Evolutionary conservation across 2,797 vertebrate genomes (phyloP).

Genomic region (Rhinichthys osculus): DNA sequence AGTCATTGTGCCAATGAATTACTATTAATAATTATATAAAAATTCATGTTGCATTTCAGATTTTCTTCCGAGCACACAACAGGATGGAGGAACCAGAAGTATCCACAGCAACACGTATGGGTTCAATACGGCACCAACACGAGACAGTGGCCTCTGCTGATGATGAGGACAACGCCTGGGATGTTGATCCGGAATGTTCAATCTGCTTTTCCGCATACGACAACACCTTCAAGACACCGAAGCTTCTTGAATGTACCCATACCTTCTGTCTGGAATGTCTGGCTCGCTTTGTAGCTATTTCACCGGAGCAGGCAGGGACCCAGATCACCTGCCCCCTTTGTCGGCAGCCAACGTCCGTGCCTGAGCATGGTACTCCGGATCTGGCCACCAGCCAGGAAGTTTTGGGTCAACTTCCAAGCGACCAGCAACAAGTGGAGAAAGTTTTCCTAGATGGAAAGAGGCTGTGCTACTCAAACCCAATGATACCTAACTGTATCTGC

Average conservation of each 20-base stretch:
- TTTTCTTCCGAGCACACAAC: slow-evolving; percentile 10
- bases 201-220: slow-evolving; percentile 86
- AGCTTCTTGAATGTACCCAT: slow-evolving; percentile 81
- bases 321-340: slow-evolving; percentile 84
- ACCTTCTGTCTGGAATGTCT: slow-evolving; percentile 87
- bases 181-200: slow-evolving; percentile 79
- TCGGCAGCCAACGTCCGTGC: slow-evolving; percentile 79
- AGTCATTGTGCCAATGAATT: not conserved
- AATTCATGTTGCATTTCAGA: slow-evolving; percentile 13
- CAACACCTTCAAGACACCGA: slow-evolving; percentile 86
- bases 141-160: slow-evolving; percentile 5
- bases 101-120: not conserved
- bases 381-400: slow-evolving; percentile 81
- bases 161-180: slow-evolving; percentile 67
- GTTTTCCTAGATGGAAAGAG: slow-evolving; percentile 85
- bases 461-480: slow-evolving; percentile 77
- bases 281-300: slow-evolving; percentile 77
- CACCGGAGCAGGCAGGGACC: slow-evolving; percentile 65
- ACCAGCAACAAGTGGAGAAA: slow-evolving; percentile 75
- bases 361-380: slow-evolving; percentile 73
- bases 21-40: not conserved
- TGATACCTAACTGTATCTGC: slow-evolving; percentile 68
- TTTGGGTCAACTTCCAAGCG: slow-evolving; percentile 75
- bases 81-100: slow-evolving; percentile 47
- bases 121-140: not conserved